These are phyloP conservation scores for Exephanes ischioxanthus DNA, from an alignment of 2,888 invertebrate genomes.

Conservation along the genomic window DNA sequence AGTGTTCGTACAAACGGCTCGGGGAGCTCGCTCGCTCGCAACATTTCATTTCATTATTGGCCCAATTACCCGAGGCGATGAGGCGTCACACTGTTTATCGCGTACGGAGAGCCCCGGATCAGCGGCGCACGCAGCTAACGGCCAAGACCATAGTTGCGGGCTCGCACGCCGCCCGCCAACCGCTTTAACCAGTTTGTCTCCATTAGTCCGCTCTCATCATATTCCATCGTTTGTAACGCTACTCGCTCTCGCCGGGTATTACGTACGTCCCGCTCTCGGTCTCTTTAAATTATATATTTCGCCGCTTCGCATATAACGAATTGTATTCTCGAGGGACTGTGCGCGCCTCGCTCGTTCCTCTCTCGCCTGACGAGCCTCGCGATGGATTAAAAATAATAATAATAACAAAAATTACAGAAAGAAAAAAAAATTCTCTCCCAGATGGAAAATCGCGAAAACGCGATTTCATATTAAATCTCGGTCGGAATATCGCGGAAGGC, in stretches of 20 bases:
- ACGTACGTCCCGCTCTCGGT: slow-evolving; percentile 1
- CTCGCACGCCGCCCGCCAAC: slow-evolving; percentile 66
- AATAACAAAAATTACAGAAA: not conserved
- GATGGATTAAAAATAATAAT: not conserved
- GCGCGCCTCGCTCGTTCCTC: not conserved
- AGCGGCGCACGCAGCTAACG: slow-evolving; percentile 35
- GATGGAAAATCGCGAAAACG: not conserved
- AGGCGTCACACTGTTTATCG: slow-evolving; percentile 76
- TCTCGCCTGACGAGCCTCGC: not conserved
- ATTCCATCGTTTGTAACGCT: slow-evolving; percentile 38
- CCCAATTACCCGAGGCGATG: slow-evolving; percentile 75
- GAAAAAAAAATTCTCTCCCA: not conserved
- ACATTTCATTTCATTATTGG: slow-evolving; percentile 80
- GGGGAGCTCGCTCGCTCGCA: slow-evolving; percentile 42
- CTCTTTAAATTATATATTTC: slow-evolving; percentile 39
- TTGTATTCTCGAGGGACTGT: not conserved
- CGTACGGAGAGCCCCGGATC: slow-evolving; percentile 55
- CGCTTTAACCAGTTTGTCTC: slow-evolving; percentile 74
- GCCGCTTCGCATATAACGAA: not conserved
- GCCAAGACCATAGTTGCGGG: slow-evolving; percentile 21
- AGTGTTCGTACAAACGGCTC: slow-evolving; percentile 50
- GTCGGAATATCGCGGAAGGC: slow-evolving; percentile 14
- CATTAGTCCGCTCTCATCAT: slow-evolving; percentile 66
- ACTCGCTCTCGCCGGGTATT: slow-evolving; percentile 1
- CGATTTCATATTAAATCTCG: not conserved